Evolutionary conservation across 2,888 invertebrate species (phyloP), one percentile per base, ranked within the genome.

Genomic region (Nipponacmea schrenckii): DNA sequence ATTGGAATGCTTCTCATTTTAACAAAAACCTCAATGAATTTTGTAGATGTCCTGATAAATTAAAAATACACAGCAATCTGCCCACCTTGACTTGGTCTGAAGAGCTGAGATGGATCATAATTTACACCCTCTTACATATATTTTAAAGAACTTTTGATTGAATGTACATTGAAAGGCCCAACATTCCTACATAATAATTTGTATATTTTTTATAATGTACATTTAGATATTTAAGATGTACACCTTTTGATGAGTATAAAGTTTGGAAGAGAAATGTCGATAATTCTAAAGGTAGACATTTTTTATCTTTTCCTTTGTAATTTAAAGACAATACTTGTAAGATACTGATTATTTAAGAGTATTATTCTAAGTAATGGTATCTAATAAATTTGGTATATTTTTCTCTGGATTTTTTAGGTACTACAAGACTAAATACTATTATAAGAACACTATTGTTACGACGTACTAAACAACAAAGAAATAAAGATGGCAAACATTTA

Each of bases 191-290:
- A n/a, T n/a, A n/a, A n/a, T n/a, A n/a, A n/a, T n/a, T n/a, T n/a
- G n/a, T n/a, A n/a, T n/a, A n/a, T n/a, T n/a, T n/a, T n/a, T n/a
- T n/a, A n/a, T n/a, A n/a, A n/a, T n/a, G n/a, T n/a, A n/a, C n/a
- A n/a, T 77, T 48, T 69, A 90, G 96, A 88, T 98, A 96, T 88
- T 89, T 98, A 12, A 90, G 93, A 17, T 95, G 95, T 84, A 91
- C 93, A 10, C 98, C 98, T 0, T 97, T 98, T 88, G 94, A 96
- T 86, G 96, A 98, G 78, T 90, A 94, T 63, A 90, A 93, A 90
- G 93, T 96, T 77, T 98, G 96, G 96, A 96, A 96, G 88, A 92
- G 93, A 74, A 97, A 96, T 94, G 95, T 98, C 68, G 94, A 95
- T 83, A 94, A 94, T 86, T 95, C 94, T 86, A 93, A 92, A 77